Evolutionary conservation across 2,888 invertebrate species (phyloP).

Genomic region (Liposcelis brunnea): DNA sequence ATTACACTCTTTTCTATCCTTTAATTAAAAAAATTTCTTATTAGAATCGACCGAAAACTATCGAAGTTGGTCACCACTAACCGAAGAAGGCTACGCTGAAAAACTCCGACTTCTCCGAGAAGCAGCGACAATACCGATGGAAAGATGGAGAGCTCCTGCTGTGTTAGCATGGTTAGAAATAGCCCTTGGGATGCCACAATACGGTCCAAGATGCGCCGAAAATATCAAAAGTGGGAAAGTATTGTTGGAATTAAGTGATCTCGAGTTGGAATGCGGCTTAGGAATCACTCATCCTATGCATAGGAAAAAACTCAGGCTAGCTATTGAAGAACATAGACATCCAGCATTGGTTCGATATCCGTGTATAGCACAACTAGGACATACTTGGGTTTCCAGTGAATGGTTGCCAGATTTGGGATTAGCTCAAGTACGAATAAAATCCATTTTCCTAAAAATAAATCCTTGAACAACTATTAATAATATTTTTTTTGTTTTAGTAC

Average conservation of each 20-base stretch:
- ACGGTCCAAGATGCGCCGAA: constrained; percentile 75
- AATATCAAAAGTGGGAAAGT: constrained; percentile 94
- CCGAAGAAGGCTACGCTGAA: constrained; percentile 56
- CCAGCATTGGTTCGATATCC: constrained; percentile 77
- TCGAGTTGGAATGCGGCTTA: constrained; percentile 76
- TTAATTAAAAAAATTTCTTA: no score
- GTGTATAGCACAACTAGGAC: constrained; percentile 68
- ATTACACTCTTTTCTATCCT: no score
- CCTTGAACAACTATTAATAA: neutral
- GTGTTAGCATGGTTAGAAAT: constrained; percentile 90
- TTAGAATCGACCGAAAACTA: neutral
- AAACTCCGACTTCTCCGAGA: constrained; percentile 61
- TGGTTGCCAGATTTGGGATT: constrained; percentile 86
- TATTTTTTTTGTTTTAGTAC: constrained; percentile 39
- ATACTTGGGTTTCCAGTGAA: constrained; percentile 86
- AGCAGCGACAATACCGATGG: constrained; percentile 68
- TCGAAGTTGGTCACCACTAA: constrained; percentile 45
- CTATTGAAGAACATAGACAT: constrained; percentile 81
- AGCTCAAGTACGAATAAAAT: constrained; percentile 48
- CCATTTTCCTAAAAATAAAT: constrained; percentile 3
- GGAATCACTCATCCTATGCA: constrained; percentile 89
- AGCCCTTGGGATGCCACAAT: constrained; percentile 86
- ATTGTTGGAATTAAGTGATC: constrained; percentile 76
- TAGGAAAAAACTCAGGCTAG: constrained; percentile 76
- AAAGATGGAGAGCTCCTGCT: constrained; percentile 81